Percentiles rank a stretch among this genome's conserved stretches.
Evolutionary conservation across 2,888 invertebrate genomes (phyloP).

Genomic region (Lasioglossum morio): DNA sequence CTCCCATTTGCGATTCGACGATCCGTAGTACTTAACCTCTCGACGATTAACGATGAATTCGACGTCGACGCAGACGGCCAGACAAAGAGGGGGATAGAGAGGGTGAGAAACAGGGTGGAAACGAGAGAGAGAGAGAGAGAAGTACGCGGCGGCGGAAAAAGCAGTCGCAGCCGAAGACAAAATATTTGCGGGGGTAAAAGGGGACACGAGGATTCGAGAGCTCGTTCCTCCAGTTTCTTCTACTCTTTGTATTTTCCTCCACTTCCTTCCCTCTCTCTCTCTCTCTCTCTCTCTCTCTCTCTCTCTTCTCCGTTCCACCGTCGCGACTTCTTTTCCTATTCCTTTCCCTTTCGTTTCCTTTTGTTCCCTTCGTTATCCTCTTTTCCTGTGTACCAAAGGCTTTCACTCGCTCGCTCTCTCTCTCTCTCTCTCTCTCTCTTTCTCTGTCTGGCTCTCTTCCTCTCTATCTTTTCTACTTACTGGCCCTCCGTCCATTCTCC

Average conservation of each 20-base stretch:
- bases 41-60: constrained; percentile 65
- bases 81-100: background rate
- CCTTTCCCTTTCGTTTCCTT: background rate
- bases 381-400: constrained; percentile 11
- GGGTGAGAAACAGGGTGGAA: background rate
- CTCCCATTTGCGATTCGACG: constrained; percentile 38
- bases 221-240: background rate
- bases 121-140: background rate
- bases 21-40: constrained; percentile 46
- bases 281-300: too few relatives aligned
- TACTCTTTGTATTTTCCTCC: background rate
- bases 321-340: constrained; percentile 16
- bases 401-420: background rate
- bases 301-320: background rate
- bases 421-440: background rate
- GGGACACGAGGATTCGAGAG: constrained; percentile 16
- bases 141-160: background rate
- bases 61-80: constrained; percentile 7
- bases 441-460: background rate
- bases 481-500: constrained; percentile 10
- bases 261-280: too few relatives aligned
- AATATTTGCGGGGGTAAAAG: constrained; percentile 53
- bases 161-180: constrained; percentile 57
- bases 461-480: background rate
- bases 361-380: constrained; percentile 15